Conservation (phyloP, 2,797 vertebrate species). For the Anniella stebbinsi region DNA sequence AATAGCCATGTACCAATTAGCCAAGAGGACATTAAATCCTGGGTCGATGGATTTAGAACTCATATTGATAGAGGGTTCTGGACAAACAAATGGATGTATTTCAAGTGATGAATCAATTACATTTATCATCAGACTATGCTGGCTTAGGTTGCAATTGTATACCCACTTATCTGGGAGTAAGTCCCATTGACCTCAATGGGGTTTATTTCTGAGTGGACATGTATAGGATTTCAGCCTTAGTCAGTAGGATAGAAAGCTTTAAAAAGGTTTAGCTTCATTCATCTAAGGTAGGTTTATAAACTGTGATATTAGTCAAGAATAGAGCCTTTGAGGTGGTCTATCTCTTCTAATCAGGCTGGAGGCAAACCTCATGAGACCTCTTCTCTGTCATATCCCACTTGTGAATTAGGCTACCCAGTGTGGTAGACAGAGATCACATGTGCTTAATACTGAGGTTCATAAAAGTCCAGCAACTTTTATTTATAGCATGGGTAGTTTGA, state of each 20-base stretch:
- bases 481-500: slow-evolving; percentile 5
- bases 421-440: neutral
- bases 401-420: neutral
- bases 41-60: neutral
- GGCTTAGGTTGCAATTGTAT: no score
- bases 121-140: neutral
- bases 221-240: neutral
- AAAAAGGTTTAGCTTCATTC: neutral
- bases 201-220: no score
- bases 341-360: neutral
- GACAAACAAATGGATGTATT: neutral
- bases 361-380: neutral
- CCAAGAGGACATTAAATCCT: neutral
- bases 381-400: neutral
- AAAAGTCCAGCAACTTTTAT: slow-evolving; percentile 26
- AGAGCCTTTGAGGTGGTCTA: neutral
- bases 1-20: neutral
- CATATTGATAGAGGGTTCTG: neutral
- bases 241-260: neutral
- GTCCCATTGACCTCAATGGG: no score
- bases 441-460: neutral
- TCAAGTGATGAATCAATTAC: neutral
- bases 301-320: neutral
- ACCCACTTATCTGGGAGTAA: no score
- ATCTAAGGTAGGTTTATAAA: neutral